phyloP scores from a whole-genome alignment of 2,113 vertebrate species.

The Paradoxurus hermaphroditus region DNA sequence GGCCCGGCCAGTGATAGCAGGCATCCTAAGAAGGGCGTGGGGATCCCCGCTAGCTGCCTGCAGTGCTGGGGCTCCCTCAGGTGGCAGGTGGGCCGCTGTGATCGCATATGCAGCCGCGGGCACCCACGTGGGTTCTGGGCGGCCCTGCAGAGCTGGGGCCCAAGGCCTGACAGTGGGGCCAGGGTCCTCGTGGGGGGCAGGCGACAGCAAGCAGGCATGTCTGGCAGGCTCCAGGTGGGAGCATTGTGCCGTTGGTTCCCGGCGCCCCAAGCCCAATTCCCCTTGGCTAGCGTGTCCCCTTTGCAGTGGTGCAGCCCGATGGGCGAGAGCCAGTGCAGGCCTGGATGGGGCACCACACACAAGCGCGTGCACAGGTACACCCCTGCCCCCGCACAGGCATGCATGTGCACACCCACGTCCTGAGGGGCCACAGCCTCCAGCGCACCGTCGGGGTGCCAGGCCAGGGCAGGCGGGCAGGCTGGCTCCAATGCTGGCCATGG shows the following conservation, averaged over 20 bases:
- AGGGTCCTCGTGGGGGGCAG: neutral
- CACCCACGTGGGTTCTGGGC: neutral
- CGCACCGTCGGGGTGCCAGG: rapidly evolving
- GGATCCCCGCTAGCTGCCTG: rapidly evolving
- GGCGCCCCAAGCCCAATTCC: neutral
- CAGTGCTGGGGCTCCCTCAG: neutral
- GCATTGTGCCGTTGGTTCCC: no score
- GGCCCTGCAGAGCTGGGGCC: neutral
- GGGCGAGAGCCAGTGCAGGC: no score
- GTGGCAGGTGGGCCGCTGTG: no score
- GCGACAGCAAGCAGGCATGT: neutral
- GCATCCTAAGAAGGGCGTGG: neutral
- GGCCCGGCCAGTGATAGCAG: neutral
- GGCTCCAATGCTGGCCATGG: no score
- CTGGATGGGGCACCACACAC: rapidly evolving
- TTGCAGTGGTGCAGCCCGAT: neutral
- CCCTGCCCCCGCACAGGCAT: rapidly evolving
- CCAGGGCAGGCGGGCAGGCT: no score
- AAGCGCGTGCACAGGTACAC: rapidly evolving
- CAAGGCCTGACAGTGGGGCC: neutral
- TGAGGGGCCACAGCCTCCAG: neutral
- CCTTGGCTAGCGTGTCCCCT: neutral
- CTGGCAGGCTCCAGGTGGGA: neutral
- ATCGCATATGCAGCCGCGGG: neutral
- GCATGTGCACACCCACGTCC: neutral